phyloP scores from a whole-genome alignment of 2,888 invertebrate species.

The Polyommatus icarus region DNA sequence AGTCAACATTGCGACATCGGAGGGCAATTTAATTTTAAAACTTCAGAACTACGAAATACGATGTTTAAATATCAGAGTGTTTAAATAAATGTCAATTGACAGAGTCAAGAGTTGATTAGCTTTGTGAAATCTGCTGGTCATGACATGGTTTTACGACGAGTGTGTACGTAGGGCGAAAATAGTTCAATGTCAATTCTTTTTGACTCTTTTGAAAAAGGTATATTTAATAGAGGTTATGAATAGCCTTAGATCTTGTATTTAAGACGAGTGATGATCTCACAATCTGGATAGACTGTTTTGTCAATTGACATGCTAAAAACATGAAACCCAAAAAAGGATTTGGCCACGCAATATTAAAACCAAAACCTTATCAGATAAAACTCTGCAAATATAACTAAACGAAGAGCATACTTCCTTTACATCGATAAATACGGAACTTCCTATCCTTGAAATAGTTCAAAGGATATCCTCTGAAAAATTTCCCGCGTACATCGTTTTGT shows the following conservation, averaged over 20 bases:
- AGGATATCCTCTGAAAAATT: neutral
- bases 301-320: neutral
- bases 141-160: slow-evolving; percentile 8
- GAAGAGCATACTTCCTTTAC: slow-evolving; percentile 1
- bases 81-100: slow-evolving; percentile 28
- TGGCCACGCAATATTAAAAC: neutral
- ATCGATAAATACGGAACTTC: neutral
- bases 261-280: no score
- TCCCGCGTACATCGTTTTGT: neutral
- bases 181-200: slow-evolving; percentile 1
- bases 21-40: slow-evolving; percentile 11
- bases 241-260: no score
- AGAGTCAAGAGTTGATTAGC: slow-evolving; percentile 5
- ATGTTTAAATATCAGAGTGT: slow-evolving; percentile 26
- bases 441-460: slow-evolving; percentile 4
- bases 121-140: slow-evolving; percentile 24
- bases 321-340: neutral
- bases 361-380: neutral
- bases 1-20: slow-evolving; percentile 26
- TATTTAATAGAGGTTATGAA: no score
- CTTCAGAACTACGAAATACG: slow-evolving; percentile 21
- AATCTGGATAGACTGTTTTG: no score
- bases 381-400: neutral
- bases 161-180: slow-evolving; percentile 6
- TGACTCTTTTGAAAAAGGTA: neutral